Conservation (phyloP, 2,888 invertebrate species). For the Euclidia mi region DNA sequence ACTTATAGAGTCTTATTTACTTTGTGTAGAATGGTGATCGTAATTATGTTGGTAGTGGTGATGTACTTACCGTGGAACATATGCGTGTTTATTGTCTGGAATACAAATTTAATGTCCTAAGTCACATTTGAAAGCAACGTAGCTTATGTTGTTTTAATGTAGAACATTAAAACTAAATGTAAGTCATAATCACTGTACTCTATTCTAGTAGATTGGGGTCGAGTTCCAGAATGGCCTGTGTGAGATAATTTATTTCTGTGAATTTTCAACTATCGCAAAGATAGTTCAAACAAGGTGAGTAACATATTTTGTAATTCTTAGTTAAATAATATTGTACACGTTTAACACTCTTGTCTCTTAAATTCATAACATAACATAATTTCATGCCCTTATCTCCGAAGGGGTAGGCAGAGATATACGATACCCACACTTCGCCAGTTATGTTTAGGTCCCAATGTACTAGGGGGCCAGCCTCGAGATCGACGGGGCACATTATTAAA, state of each 20-base stretch:
- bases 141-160: slow-evolving; percentile 8
- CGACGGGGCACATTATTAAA: no score
- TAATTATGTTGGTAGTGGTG: not conserved
- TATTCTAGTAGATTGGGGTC: slow-evolving; percentile 1
- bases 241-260: not conserved
- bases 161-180: not conserved
- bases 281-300: no score
- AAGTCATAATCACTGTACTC: not conserved
- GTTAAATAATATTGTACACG: not conserved
- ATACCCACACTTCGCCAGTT: no score
- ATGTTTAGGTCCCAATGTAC: no score
- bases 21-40: not conserved
- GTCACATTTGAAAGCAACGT: not conserved
- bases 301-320: no score
- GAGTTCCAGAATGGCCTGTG: not conserved
- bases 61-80: no score
- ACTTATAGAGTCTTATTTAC: not conserved
- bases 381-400: no score
- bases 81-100: not conserved
- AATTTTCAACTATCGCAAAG: not conserved
- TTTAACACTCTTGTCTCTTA: no score
- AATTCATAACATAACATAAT: no score
- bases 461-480: no score
- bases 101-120: not conserved
- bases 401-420: no score